phyloP scores from a whole-genome alignment of 2,888 invertebrate genomes.

The Drosophila longiperda region DNA sequence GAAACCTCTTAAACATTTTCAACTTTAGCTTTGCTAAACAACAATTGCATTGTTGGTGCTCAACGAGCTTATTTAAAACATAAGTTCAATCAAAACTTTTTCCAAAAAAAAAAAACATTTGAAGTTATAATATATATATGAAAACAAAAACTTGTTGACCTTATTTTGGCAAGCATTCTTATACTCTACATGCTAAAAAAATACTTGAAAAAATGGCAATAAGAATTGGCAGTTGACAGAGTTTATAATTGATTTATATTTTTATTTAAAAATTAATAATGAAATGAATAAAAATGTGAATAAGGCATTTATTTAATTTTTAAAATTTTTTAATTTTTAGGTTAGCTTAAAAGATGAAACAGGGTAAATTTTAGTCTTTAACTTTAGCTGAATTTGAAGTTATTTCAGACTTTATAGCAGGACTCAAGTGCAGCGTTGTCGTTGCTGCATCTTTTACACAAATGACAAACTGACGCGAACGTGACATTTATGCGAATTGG shows the following conservation, averaged over 20 bases:
- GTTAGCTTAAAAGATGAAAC: not conserved
- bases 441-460: constrained; percentile 71
- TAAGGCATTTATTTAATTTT: no score
- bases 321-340: not conserved
- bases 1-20: not conserved
- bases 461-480: constrained; percentile 83
- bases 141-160: no score
- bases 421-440: constrained; percentile 62
- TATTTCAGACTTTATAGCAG: constrained; percentile 27
- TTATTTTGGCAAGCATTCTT: not conserved
- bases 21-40: not conserved
- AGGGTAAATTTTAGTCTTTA: constrained; percentile 2
- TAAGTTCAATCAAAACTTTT: not conserved
- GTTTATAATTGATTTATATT: no score
- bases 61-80: not conserved
- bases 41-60: not conserved
- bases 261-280: no score
- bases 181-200: not conserved
- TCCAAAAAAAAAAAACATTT: not conserved
- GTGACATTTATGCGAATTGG: constrained; percentile 84
- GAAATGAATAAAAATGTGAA: no score
- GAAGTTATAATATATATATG: no score
- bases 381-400: not conserved
- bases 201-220: not conserved
- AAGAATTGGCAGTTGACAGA: no score